These are phyloP conservation scores for Lordiphosa fenestrarum DNA, from an alignment of 2,888 invertebrate genomes.

Conservation along the genomic window DNA sequence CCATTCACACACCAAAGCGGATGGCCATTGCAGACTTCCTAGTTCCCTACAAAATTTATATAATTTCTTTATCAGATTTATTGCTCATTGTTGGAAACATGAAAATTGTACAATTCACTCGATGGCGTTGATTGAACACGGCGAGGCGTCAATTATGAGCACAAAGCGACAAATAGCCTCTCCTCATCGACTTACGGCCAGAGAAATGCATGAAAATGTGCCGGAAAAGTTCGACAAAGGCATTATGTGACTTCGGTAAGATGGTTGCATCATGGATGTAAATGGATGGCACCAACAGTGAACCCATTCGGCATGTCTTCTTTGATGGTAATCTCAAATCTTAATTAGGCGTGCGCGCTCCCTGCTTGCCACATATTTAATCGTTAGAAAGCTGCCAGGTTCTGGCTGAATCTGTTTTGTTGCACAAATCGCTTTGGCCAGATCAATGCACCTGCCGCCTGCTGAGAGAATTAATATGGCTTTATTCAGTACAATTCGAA, in stretches of 20 bases:
- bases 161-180: slow-evolving; percentile 60
- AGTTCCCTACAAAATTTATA: slow-evolving; percentile 62
- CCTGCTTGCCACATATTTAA: slow-evolving; percentile 31
- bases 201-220: slow-evolving; percentile 51
- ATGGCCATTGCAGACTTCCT: slow-evolving; percentile 66
- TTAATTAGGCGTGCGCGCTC: slow-evolving; percentile 63
- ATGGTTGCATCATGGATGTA: slow-evolving; percentile 35
- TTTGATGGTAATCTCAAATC: slow-evolving; percentile 53
- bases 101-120: slow-evolving; percentile 63
- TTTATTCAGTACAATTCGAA: slow-evolving; percentile 49
- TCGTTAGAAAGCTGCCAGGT: slow-evolving; percentile 59
- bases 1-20: slow-evolving; percentile 56
- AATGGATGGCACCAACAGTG: slow-evolving; percentile 41
- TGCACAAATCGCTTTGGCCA: slow-evolving; percentile 9
- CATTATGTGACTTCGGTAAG: slow-evolving; percentile 49
- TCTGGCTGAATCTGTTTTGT: slow-evolving; percentile 6
- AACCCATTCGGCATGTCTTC: slow-evolving; percentile 44
- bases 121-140: slow-evolving; percentile 49
- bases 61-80: slow-evolving; percentile 66
- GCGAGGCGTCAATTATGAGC: slow-evolving; percentile 56
- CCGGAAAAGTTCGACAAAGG: slow-evolving; percentile 49
- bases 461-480: slow-evolving; percentile 38
- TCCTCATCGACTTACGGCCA: slow-evolving; percentile 38
- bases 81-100: slow-evolving; percentile 45
- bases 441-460: slow-evolving; percentile 51